Base-by-base conservation (phyloP, 2,113 vertebrate species). In the Oplegnathus fasciatus region DNA sequence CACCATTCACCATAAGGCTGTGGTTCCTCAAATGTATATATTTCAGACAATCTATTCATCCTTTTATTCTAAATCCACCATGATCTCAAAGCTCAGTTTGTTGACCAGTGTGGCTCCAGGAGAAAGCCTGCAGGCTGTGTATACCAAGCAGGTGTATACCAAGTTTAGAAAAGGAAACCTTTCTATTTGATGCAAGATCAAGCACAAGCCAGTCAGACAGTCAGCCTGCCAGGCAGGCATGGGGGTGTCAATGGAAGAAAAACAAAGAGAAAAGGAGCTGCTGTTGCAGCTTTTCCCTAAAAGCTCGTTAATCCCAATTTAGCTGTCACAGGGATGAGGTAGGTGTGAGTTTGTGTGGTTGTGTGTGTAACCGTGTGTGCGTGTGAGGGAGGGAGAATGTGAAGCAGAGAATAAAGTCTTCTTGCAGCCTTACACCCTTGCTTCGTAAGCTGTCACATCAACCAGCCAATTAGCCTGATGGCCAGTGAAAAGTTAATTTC, bases 221-320 rank as follows among this genome's bases (percentile, higher is more conserved):
- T 80, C 78, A 84, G 87, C 58, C 83, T 86, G 82, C 74, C 79
- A 84, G 61, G 65, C 75, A 82, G 46, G 72, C 75, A 85, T n/a
- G 75, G 69, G 75, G 85, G 86, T 89, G 89, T 87, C 84, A 75
- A 10, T 80, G 83, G 79, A 87, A 74, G 86, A 32, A 81, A 90
- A 92, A 85, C 86, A 89, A 89, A 92, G 68, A 86, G 72, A 87
- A 89, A 79, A 61, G 54, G 75, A 90, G 77, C 82, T 86, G 87
- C 82, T 86, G 74, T 69, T 88, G 65, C 79, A 85, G 70, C 79
- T 86, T 92, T 91, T 71, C 85, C 89, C 87, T 90, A 86, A 92
- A 93, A 93, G 78, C 89, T 91, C 6, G 82, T 93, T 94, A 88
- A 92, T 93, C 91, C 91, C 89, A 93, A 91, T 92, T 92, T 93